Conservation (phyloP, 2,888 invertebrate species). For the Sericinus montela region DNA sequence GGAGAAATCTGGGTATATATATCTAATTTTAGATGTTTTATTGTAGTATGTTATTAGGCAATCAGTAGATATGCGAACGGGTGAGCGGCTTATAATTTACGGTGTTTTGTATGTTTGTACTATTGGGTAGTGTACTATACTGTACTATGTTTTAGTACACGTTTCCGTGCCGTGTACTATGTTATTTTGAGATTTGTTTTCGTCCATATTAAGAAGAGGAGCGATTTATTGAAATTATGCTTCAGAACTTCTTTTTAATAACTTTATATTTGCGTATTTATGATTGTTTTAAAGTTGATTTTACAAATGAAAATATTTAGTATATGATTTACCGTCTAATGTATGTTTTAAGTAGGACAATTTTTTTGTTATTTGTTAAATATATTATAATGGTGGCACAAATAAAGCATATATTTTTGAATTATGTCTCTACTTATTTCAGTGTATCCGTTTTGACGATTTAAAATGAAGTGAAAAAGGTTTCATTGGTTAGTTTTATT, state of each 20-base stretch:
- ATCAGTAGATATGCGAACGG: not conserved
- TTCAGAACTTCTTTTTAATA: not conserved
- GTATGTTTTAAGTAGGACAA: slow-evolving; percentile 50
- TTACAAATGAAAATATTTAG: not conserved
- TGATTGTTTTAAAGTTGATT: not conserved
- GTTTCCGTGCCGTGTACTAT: no score
- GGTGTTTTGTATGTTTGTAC: not conserved
- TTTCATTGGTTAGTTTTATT: no score
- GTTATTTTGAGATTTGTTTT: not conserved
- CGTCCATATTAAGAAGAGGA: not conserved
- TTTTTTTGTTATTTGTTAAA: slow-evolving; percentile 61
- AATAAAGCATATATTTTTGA: slow-evolving; percentile 48
- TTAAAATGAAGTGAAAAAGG: no score
- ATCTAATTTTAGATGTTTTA: no score
- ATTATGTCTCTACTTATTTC: not conserved
- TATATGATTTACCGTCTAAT: not conserved
- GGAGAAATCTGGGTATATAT: no score
- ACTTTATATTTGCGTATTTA: not conserved
- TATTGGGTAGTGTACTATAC: not conserved
- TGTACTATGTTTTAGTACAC: no score
- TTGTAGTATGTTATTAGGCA: not conserved
- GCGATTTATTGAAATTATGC: not conserved
- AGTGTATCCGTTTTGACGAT: no score
- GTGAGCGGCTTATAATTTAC: not conserved
- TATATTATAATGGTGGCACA: slow-evolving; percentile 39